Percentiles rank a stretch among this genome's conserved stretches.
Conservation (phyloP, 92 coral and sea anemone genomes). For the Heliopora coerulea region DNA sequence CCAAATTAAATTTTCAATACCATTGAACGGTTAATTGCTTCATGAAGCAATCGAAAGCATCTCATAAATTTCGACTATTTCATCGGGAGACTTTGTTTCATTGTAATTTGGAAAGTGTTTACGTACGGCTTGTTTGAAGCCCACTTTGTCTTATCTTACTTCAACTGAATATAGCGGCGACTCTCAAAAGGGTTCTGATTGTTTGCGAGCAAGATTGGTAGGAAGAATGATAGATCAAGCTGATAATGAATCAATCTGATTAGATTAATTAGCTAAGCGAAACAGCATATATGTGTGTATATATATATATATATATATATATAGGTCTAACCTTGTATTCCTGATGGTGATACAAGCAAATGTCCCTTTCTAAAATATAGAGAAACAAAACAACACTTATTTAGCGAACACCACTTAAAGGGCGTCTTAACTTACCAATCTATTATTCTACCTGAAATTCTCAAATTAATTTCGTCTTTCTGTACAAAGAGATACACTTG, state of each 20-base stretch:
- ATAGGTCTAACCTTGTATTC: background rate
- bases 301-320: too few species aligned
- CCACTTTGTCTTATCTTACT: background rate
- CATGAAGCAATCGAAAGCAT: background rate
- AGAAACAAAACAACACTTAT: background rate
- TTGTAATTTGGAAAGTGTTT: background rate
- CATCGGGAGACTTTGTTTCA: background rate
- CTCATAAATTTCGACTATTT: background rate
- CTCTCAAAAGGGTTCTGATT: background rate
- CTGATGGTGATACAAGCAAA: background rate
- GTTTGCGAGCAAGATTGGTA: background rate
- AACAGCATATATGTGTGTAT: background rate
- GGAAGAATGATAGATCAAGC: background rate
- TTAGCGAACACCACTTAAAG: background rate
- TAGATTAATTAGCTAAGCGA: background rate
- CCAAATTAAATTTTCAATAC: too few species aligned
- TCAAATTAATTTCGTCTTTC: background rate
- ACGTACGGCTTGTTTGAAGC: background rate
- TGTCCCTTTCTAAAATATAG: background rate
- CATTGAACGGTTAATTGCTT: background rate
- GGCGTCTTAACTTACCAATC: background rate
- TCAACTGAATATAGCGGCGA: conserved; percentile 4
- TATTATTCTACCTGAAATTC: background rate
- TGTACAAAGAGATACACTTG: conserved; percentile 1
- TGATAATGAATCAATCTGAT: conserved; percentile 2